Conservation (phyloP, 2,113 vertebrate genomes). For the Macquaria australasica region DNA sequence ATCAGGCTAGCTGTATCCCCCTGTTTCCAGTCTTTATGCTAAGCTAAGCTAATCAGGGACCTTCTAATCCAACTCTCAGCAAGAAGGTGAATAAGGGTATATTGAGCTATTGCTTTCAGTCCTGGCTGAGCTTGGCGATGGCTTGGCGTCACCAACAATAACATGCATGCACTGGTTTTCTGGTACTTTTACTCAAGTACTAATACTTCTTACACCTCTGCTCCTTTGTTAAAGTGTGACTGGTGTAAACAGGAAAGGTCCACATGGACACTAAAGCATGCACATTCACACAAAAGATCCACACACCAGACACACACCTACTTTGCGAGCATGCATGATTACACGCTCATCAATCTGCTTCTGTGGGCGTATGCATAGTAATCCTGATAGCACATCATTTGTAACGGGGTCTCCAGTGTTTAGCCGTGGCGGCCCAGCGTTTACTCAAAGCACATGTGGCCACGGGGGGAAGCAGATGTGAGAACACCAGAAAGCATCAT, state of each 20-base stretch:
- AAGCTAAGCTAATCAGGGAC: no score
- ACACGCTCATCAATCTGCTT: constrained; percentile 55
- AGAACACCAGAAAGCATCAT: constrained; percentile 73
- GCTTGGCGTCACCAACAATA: background rate
- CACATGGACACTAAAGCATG: background rate
- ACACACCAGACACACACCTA: constrained; percentile 14
- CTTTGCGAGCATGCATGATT: constrained; percentile 32
- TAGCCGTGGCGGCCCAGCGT: constrained; percentile 51
- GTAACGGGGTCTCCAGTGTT: constrained; percentile 62
- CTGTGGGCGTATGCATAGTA: constrained; percentile 50
- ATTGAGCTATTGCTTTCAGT: background rate
- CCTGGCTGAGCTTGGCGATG: background rate
- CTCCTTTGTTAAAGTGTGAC: no score
- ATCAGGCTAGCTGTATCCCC: no score
- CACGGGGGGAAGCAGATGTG: constrained; percentile 70
- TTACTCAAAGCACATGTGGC: constrained; percentile 77
- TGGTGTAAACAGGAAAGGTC: no score
- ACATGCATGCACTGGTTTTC: background rate
- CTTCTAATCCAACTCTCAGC: no score
- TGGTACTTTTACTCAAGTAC: no score
- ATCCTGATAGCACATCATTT: constrained; percentile 72
- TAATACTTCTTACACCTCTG: no score
- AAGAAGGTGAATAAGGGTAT: no score
- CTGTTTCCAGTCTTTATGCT: no score
- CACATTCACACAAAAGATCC: constrained; percentile 10